Base-by-base conservation (phyloP, 2,113 vertebrate genomes). In the Megaceryle maxima region DNA sequence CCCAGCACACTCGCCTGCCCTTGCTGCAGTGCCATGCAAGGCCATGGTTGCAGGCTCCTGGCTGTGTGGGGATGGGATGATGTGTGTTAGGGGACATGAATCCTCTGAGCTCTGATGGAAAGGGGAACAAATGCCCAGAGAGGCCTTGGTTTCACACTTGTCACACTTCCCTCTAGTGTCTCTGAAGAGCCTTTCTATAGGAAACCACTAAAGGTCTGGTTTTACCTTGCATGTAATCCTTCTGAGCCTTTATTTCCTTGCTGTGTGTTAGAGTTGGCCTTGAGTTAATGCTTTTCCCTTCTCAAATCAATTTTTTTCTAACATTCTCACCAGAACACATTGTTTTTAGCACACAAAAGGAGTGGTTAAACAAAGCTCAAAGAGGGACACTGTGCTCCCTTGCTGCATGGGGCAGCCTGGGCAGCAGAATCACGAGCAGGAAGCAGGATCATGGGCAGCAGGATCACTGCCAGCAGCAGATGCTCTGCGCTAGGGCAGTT, bases 1-100 rank as follows among this genome's bases (percentile, higher is more conserved):
- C 35, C 20, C 37, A 10, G 62, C 81, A 48, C 21, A 6, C 39
- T 14, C 2, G 1, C 46, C 46, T 2, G 0, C 46, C 43, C 56
- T 11, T 7, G 35, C 46, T 50, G 63, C 63, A 20, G 46, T 46
- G 31, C 33, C 25, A 33, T 16, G 10, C 24, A 7, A n/a, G 62
- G 62, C 3, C 3, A 35, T 13, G 2, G 1, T 26, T 2, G 1
- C 13, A 16, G 64, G 31, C 26, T 24, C 21, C 26, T 5, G 43
- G 24, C 31, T 48, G 10, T 2, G 1, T 9, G 60, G 37, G 62
- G n/a, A 14, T 21, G 13, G 46, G 46, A 20, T 7, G 31, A 8
- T 21, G 26, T 11, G 33, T 11, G 11, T 28, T 46, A 20, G 43
- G 37, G 43, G 17, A 86, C 8, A 0, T 5, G 70, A 28, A 28